A percentile compares a stretch with the other conserved stretches of the same genome.
Evolutionary conservation across 2,113 vertebrate species (phyloP).

Genomic region (Arizona elegans): DNA sequence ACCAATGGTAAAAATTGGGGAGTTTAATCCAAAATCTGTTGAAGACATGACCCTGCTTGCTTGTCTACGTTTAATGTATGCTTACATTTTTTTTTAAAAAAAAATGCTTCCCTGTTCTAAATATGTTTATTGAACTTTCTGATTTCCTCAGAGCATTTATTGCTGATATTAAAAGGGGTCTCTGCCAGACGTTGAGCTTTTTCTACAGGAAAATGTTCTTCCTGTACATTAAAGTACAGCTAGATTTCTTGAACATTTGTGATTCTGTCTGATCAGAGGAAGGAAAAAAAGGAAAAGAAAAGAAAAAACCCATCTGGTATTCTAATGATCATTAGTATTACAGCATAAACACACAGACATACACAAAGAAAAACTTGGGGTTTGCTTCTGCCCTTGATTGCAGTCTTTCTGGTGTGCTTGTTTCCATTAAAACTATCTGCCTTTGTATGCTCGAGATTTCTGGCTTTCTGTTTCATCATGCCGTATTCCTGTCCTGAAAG

Average conservation of each 20-base stretch:
- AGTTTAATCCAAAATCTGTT: neutral
- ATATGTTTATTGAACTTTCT: neutral
- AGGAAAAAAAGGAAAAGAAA: neutral
- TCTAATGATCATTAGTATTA: slow-evolving; percentile 15
- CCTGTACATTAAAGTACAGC: slow-evolving; percentile 6
- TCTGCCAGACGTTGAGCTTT: neutral
- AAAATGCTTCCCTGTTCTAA: slow-evolving; percentile 27
- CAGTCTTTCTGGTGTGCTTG: slow-evolving; percentile 1
- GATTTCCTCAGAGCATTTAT: neutral
- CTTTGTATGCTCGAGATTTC: slow-evolving; percentile 33
- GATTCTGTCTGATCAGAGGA: slow-evolving; percentile 1
- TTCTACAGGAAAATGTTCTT: slow-evolving; percentile 1
- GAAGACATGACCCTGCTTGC: neutral
- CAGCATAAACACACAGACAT: slow-evolving; percentile 3
- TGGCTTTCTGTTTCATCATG: slow-evolving; percentile 29
- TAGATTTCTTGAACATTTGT: slow-evolving; percentile 8
- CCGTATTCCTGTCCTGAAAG: slow-evolving; percentile 52
- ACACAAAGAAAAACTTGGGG: slow-evolving; percentile 2
- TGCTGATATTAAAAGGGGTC: slow-evolving; percentile 12
- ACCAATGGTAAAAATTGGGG: neutral
- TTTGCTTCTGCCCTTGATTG: slow-evolving; percentile 16
- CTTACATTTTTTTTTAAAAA: neutral
- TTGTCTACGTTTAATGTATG: neutral
- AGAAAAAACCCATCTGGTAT: neutral
- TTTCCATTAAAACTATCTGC: slow-evolving; percentile 37